Evolutionary conservation across 2,888 invertebrate species (phyloP), one percentile per base, ranked within the genome.

Genomic region (Escarpia spicata): DNA sequence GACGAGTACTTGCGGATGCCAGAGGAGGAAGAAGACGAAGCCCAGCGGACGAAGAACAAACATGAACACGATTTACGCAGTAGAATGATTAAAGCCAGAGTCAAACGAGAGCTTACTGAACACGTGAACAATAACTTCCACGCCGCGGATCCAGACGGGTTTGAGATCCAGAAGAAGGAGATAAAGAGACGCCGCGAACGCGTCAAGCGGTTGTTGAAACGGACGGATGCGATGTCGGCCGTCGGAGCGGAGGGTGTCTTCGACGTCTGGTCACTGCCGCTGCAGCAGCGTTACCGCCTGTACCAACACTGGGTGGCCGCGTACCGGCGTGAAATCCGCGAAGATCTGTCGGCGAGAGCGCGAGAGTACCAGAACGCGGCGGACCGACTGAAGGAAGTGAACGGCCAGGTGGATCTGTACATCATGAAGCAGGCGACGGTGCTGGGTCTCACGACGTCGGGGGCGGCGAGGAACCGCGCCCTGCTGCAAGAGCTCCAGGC

Each of bases 211-310:
- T 75, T 75, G 75, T 6, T 75, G 75, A 15, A 26, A 75, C 26
- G 19, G n/a, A 75, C 19, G 4, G 75, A 26, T 26, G 75, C 15
- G 75, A 75, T 75, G 75, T 19, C 75, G 3, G 26, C n/a, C 26
- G 75, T 19, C 19, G 75, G 3, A 75, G n/a, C 19, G 75, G 6
- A n/a, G 75, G 6, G 26, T 15, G 75, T 75, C 75, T 19, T 4
- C 75, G 75, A 75, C 75, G 75, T 75, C 6, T 75, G 19, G 75
- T 15, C 75, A 19, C 93, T 96, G 43, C 92, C 94, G 43, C 94
- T 95, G 75, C n/a, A 93, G 10, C 94, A 96, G 2, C 96, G 97
- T 93, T 97, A 97, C 97, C 95, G 95, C 31, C 93, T 97, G 37
- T 97, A 97, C 93, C 95, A 95, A 26, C 93, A 94, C 91, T 97